Base-by-base conservation (phyloP, 1,140 invertebrate species). In the Drosophila sechellia region DNA sequence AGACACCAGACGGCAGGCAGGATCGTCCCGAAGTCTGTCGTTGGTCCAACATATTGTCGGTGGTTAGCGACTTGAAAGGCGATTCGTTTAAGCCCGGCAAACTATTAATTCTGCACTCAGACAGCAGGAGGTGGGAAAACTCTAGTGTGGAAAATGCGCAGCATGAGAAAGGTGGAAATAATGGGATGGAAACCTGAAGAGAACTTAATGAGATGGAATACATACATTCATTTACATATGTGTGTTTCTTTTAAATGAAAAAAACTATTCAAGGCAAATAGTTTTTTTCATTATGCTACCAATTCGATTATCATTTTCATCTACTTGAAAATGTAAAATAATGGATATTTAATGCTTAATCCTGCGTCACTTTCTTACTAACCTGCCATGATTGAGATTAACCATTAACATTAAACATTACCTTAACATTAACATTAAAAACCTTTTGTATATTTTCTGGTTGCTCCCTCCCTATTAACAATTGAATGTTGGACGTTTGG, bases 61-160 rank as follows among this genome's bases (percentile, higher is more conserved):
- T 66, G 90, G 90, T 87, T 79, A 73, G 79, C 72, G 76, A 87
- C 90, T 91, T 87, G 90, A 91, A 81, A 90, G 90, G 83, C 90
- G 86, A 91, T 91, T 90, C 90, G 84, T 91, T 87, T 91, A 56
- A 87, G 70, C 79, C 83, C 71, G 79, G 57, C 65, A 79, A 91
- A 85, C 90, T 91, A 91, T 91, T 91, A 90, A 90, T 87, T 89
- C 73, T 76, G 54, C 46, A 27, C 40, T 65, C 55, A 43, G 48
- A 17, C 10, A 12, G 17, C n/a, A 25, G 39, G 39, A 20, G 54
- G 20, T 34, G 60, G 54, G 35, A 10, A 27, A 22, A 25, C 25
- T 49, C 25, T 34, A 45, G 22, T 57, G 40, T 57, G 40, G 40
- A 34, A 57, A 45, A 34, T 13, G 15, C 42, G n/a, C 45, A 48